These are phyloP conservation scores for Eupelmus urozonus DNA, from an alignment of 2,888 invertebrate species.

Conservation along the genomic window DNA sequence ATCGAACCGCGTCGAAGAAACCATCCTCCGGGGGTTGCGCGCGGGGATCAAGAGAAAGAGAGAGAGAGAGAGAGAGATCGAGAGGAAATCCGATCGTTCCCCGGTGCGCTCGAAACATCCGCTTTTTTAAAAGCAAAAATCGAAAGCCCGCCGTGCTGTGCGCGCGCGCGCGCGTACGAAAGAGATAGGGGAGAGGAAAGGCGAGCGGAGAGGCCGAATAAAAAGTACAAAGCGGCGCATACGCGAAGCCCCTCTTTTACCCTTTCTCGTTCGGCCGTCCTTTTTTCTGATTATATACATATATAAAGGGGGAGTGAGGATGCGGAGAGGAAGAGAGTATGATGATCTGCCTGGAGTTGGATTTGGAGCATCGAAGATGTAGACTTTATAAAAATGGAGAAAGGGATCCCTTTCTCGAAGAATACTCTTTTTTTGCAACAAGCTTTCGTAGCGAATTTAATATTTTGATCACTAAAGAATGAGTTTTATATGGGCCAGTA, in stretches of 20 bases:
- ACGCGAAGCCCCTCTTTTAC: slow-evolving; percentile 1
- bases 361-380: slow-evolving; percentile 30
- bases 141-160: slow-evolving; percentile 44
- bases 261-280: neutral
- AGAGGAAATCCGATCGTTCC: slow-evolving; percentile 59
- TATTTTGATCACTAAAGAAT: no score
- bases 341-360: neutral
- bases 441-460: no score
- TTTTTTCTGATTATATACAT: slow-evolving; percentile 25
- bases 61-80: slow-evolving; percentile 44
- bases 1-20: slow-evolving; percentile 52
- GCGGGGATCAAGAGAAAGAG: neutral
- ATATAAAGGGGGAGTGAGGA: no score
- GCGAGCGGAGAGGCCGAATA: slow-evolving; percentile 21
- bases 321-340: neutral
- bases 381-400: neutral
- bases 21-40: slow-evolving; percentile 42
- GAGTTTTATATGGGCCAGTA: no score
- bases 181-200: slow-evolving; percentile 21
- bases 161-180: no score
- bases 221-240: slow-evolving; percentile 46
- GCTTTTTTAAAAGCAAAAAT: slow-evolving; percentile 57
- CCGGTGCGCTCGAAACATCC: slow-evolving; percentile 54
- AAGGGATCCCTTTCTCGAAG: no score
- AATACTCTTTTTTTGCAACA: no score